Conservation (phyloP, 2,113 vertebrate genomes). For the Heterotis niloticus region DNA sequence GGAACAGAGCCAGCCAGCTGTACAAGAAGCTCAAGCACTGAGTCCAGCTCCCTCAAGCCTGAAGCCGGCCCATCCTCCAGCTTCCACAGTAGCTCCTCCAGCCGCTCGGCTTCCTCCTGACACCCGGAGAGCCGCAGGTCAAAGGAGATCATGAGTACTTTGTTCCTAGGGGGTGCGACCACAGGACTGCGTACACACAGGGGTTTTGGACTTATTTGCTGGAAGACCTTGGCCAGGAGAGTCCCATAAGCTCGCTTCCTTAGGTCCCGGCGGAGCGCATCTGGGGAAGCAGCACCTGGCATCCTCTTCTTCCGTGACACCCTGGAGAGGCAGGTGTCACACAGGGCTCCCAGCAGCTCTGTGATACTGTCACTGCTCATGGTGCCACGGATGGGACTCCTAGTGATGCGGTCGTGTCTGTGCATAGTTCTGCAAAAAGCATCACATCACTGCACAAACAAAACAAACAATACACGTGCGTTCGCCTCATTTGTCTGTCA, state of each 20-base stretch:
- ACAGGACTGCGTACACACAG: conserved; percentile 16
- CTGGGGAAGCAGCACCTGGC: conserved; percentile 60
- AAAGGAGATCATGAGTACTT: conserved; percentile 88
- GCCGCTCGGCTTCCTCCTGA: conserved; percentile 75
- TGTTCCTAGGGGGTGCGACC: conserved; percentile 77
- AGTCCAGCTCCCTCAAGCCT: conserved; percentile 64
- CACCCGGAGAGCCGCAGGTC: conserved; percentile 80
- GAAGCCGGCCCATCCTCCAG: conserved; percentile 57
- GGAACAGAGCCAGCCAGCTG: conserved; percentile 81
- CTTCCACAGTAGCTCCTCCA: conserved; percentile 77
- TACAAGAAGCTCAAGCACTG: conserved; percentile 80
- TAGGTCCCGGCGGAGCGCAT: conserved; percentile 64
- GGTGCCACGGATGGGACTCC: conserved; percentile 21
- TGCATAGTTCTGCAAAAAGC: conserved; percentile 31
- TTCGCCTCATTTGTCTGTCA: too few relatives aligned
- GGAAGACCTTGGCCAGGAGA: conserved; percentile 79
- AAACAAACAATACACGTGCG: too few relatives aligned
- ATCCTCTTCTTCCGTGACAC: conserved; percentile 71
- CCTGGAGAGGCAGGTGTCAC: conserved; percentile 73
- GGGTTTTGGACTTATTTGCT: conserved; percentile 57
- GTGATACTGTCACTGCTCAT: conserved; percentile 69
- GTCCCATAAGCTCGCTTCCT: conserved; percentile 74
- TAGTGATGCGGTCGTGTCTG: background rate
- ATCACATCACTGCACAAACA: too few relatives aligned
- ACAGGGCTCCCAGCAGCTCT: conserved; percentile 77